Conservation (phyloP, 2,113 vertebrate species). For the Corythaixoides concolor region DNA sequence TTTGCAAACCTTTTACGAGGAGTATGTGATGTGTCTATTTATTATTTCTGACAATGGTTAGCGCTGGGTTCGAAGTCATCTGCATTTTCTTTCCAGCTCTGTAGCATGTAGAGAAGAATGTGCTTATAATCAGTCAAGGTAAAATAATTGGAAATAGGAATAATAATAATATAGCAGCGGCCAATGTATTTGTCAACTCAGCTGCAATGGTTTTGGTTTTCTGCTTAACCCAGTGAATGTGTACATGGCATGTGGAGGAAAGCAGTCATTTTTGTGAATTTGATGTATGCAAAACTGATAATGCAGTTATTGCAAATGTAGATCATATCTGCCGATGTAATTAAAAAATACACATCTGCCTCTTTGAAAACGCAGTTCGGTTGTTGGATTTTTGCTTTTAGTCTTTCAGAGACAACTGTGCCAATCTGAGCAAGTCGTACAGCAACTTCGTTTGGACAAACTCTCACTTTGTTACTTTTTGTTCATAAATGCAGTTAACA, state of each 20-base stretch:
- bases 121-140: constrained; percentile 24
- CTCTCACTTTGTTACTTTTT: constrained; percentile 33
- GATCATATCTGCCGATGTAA: background rate
- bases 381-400: background rate
- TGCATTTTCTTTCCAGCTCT: background rate
- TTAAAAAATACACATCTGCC: constrained; percentile 57
- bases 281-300: background rate
- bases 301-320: background rate
- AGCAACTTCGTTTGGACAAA: constrained; percentile 31
- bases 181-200: background rate
- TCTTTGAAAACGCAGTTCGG: background rate
- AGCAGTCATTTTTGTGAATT: background rate
- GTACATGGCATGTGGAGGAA: background rate
- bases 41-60: background rate
- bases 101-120: background rate
- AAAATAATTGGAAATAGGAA: constrained; percentile 27
- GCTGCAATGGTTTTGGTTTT: background rate
- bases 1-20: background rate
- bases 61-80: background rate
- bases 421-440: background rate
- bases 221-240: background rate
- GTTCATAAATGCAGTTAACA: constrained; percentile 56
- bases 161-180: background rate
- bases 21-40: background rate
- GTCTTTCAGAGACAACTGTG: background rate